Conservation (phyloP, 2,113 vertebrate species). For the Erythrocercus mccallii region DNA sequence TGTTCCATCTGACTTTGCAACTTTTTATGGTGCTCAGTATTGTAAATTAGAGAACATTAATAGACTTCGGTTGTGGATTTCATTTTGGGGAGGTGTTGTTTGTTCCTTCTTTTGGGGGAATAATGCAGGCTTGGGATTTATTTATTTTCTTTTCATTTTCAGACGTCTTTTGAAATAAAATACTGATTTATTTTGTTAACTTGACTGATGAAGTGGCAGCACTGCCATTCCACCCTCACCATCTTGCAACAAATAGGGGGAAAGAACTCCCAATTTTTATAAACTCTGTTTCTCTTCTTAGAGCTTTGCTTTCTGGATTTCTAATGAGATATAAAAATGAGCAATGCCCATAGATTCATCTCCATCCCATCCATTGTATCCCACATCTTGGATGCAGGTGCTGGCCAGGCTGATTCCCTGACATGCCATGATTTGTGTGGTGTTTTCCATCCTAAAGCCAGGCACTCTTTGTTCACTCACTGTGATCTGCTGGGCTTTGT, state of each 20-base stretch:
- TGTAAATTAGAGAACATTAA: not conserved
- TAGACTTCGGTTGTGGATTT: not conserved
- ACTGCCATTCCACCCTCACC: not conserved
- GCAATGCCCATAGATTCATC: not conserved
- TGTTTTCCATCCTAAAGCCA: not conserved
- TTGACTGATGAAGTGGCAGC: not conserved
- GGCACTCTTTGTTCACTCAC: not conserved
- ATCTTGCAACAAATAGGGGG: not conserved
- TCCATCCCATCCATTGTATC: not conserved
- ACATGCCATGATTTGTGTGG: not conserved
- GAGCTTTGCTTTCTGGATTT: not conserved
- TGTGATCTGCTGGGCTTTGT: not conserved
- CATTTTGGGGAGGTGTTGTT: not conserved
- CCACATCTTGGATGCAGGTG: conserved; percentile 28
- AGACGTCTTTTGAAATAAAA: not conserved
- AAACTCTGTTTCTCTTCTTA: not conserved
- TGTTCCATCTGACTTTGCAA: not conserved
- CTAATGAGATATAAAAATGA: not conserved
- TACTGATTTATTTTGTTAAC: not conserved
- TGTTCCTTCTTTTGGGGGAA: not conserved
- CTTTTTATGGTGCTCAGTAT: not conserved
- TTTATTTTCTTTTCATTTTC: not conserved
- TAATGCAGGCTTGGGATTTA: not conserved
- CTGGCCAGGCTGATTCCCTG: conserved; percentile 17
- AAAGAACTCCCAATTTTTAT: not conserved